These are phyloP conservation scores for Tolmerus cingulatus DNA, from an alignment of 2,888 invertebrate species.

Conservation along the genomic window DNA sequence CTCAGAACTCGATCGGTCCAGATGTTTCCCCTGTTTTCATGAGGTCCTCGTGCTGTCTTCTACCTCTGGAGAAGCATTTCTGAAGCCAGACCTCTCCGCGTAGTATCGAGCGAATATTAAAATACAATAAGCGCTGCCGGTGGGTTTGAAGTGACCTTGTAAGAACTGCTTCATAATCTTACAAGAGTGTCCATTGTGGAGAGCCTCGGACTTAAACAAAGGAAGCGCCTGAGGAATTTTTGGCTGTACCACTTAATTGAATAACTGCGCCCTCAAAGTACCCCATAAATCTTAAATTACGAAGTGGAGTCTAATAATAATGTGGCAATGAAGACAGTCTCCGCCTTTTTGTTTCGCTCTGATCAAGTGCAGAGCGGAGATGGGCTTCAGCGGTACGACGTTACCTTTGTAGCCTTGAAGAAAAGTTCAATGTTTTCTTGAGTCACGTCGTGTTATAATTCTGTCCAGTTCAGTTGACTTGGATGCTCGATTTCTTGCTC, in stretches of 20 bases:
- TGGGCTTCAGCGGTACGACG: neutral
- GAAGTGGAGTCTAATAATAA: neutral
- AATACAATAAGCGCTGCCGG: neutral
- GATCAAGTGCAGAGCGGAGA: neutral
- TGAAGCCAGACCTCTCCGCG: neutral
- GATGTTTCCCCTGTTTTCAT: neutral
- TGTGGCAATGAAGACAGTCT: constrained; percentile 1
- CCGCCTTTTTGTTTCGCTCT: neutral
- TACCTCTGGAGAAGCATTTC: neutral
- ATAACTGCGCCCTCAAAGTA: neutral
- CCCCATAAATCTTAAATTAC: constrained; percentile 18
- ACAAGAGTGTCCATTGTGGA: neutral
- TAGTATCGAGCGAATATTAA: neutral
- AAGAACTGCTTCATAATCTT: neutral
- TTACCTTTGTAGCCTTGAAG: constrained; percentile 42
- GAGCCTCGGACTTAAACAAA: neutral
- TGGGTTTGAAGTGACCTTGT: neutral
- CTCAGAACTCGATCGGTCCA: neutral
- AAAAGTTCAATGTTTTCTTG: constrained; percentile 46
- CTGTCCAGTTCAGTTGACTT: constrained; percentile 12
- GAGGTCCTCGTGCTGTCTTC: neutral
- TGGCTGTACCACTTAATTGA: neutral
- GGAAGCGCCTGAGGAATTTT: neutral
- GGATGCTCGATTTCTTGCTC: neutral
- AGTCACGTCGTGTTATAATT: constrained; percentile 39